Conservation (phyloP, 2,113 vertebrate genomes). For the Hypomesus transpacificus region DNA sequence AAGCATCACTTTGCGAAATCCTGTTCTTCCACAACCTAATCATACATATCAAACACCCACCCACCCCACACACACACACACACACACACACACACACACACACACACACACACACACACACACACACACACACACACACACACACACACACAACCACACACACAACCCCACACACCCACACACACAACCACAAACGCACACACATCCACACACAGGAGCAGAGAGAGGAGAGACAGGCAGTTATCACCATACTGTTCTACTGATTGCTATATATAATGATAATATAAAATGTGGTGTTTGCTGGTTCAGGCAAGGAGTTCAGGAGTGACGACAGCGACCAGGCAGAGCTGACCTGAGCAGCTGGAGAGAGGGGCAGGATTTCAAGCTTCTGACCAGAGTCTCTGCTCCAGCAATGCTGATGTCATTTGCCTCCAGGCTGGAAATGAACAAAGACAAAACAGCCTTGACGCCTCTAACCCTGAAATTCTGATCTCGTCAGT, state of each 20-base stretch:
- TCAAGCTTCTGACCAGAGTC: constrained; percentile 66
- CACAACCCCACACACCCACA: too few relatives aligned
- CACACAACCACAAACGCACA: neutral
- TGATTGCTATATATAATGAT: too few relatives aligned
- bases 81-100: neutral
- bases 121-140: neutral
- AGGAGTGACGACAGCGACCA: neutral
- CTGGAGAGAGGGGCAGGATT: constrained; percentile 65
- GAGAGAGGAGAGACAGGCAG: too few relatives aligned
- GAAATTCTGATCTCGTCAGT: neutral
- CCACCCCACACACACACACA: too few relatives aligned
- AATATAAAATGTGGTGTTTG: too few relatives aligned
- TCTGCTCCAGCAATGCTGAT: constrained; percentile 71
- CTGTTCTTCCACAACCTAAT: constrained; percentile 84
- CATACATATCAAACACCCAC: constrained; percentile 17
- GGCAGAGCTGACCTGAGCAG: constrained; percentile 74
- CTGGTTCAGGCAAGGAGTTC: too few relatives aligned
- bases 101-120: neutral
- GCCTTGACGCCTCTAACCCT: neutral
- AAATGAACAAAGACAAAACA: constrained; percentile 22
- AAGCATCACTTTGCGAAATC: constrained; percentile 36
- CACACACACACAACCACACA: neutral
- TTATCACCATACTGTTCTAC: too few relatives aligned
- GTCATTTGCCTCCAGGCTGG: constrained; percentile 82
- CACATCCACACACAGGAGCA: too few relatives aligned